Evolutionary conservation across 2,888 invertebrate genomes (phyloP), one percentile per base, ranked within the genome.

Genomic region (Aradus depressus): DNA sequence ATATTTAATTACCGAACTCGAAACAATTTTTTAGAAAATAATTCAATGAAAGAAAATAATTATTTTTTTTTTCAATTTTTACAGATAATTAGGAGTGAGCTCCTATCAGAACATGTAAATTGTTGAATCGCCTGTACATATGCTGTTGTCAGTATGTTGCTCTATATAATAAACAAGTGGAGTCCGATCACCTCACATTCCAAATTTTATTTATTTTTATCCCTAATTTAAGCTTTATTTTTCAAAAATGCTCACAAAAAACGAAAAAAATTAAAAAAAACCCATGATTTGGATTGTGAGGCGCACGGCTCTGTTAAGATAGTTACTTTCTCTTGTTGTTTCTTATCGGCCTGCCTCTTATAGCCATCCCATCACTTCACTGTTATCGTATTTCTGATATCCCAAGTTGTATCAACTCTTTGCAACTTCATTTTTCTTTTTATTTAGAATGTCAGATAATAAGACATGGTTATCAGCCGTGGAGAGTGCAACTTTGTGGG

Each of bases 201-300:
- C 47, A 47, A 47, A 37, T 19, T 47, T 47, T 26, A 47, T 47
- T 47, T 47, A 47, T 47, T 47, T 31, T n/a, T 21, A 6, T 35
- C 26, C 28, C 38, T 16, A 14, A 16, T 47, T 47, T 37, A n/a
- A n/a, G n/a, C n/a, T 47, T 14, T 38, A 26, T 47, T 44, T 21
- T 44, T 28, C 35, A 35, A 21, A 44, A 25, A 35, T 22, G 16
- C 22, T 44, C 32, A 19, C 38, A 26, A 34, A 38, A 38, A n/a
- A n/a, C n/a, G n/a, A n/a, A n/a, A n/a, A n/a, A n/a, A n/a, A n/a
- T n/a, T n/a, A n/a, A n/a, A n/a, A n/a, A n/a, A n/a, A n/a, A n/a
- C n/a, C n/a, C n/a, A 28, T 38, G 23, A 26, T 47, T 47, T 47
- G 47, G 47, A 47, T 47, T 14, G 47, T 47, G 47, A 47, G 47